Base-by-base conservation (phyloP, 2,888 invertebrate genomes). In the Zaprionus lineosus region DNA sequence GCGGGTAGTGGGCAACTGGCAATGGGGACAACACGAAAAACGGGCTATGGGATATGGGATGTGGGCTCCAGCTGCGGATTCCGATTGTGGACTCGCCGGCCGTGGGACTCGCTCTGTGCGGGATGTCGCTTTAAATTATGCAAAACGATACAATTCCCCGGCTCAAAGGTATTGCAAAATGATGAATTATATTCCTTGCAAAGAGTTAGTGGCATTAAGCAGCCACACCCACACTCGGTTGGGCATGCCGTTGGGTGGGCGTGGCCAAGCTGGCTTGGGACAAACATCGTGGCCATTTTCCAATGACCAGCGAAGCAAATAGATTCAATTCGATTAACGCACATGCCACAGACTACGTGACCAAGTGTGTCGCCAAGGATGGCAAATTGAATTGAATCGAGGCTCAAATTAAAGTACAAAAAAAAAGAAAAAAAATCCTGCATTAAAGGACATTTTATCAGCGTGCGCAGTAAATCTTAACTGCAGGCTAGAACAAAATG, bases 121-220 rank as follows among this genome's bases (percentile, higher is more conserved):
- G 81, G 76, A 74, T 79, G 78, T 66, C 78, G 78, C 44, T 58
- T 84, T 79, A 86, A 79, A 79, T 79, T 79, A 79, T 79, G 78
- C 78, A 79, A 79, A 86, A 81, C 59, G 78, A 62, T 66, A 73
- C 82, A 77, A 82, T 74, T 73, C 58, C 68, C 40, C 36, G 19
- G 59, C 66, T 51, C 63, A 76, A 61, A 83, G 84, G 83, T 71
- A 67, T 62, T 44, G 50, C 76, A 51, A 62, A 85, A 86, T 86
- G 85, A 86, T 81, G 77, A 84, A 81, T 81, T 70, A 79, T 79
- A 46, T 62, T 36, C 36, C 39, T 24, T n/a, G n/a, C 62, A 58
- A 66, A 53, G 67, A 63, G 67, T 67, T 63, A 24, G 31, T 41
- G 34, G 36, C 28, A 9, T 6, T 9, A 16, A 11, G 16, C 18